Conservation (phyloP, 2,113 vertebrate genomes). For the Phyllostomus hastatus region DNA sequence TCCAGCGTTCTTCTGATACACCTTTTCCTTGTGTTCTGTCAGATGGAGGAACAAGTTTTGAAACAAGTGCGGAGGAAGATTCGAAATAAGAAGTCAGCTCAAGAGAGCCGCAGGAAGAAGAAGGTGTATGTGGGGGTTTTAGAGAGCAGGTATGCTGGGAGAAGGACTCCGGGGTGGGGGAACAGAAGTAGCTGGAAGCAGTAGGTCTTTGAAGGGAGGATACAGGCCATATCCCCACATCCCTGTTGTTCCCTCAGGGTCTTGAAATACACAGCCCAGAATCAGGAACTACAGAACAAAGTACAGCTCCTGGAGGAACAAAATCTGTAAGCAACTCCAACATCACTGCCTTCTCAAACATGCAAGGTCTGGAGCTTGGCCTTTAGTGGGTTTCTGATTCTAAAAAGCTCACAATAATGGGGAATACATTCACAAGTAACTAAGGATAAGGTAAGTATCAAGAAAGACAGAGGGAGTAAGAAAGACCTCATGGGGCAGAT, state of each 20-base stretch:
- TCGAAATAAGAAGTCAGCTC: conserved; percentile 92
- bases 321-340: conserved; percentile 85
- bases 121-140: conserved; percentile 90
- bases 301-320: conserved; percentile 90
- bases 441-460: neutral
- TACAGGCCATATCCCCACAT: neutral
- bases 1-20: neutral
- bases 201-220: neutral
- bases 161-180: neutral
- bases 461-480: neutral
- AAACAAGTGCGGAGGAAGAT: conserved; percentile 92
- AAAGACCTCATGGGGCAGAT: neutral
- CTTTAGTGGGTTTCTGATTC: neutral
- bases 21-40: neutral
- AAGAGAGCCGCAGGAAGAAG: conserved; percentile 91
- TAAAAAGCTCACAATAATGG: neutral
- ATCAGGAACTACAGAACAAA: conserved; percentile 90
- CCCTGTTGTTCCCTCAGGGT: conserved; percentile 78
- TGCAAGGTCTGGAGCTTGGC: neutral
- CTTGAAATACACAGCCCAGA: conserved; percentile 88
- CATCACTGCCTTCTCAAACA: neutral
- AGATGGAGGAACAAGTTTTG: conserved; percentile 90
- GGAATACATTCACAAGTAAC: neutral
- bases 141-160: conserved; percentile 87
- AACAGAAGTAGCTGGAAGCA: neutral